Evolutionary conservation across 2,888 invertebrate genomes (phyloP).

Genomic region (Ophion slaviceki): DNA sequence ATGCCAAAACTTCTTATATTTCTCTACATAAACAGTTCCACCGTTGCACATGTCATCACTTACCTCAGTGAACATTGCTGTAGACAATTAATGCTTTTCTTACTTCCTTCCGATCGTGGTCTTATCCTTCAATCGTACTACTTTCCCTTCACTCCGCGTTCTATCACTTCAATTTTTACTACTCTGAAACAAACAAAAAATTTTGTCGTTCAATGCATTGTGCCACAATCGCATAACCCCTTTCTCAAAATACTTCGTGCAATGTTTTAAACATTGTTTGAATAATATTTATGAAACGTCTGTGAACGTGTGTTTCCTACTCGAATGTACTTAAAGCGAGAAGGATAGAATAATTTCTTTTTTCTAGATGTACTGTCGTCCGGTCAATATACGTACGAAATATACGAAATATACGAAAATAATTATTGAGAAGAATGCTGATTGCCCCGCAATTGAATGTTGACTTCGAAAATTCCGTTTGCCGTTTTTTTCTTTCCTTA

Average conservation of each 20-base stretch:
- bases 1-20: constrained; percentile 20
- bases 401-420: too few relatives aligned
- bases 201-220: background rate
- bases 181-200: constrained; percentile 12
- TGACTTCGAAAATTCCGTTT: constrained; percentile 7
- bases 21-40: constrained; percentile 7
- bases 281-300: constrained; percentile 14
- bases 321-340: constrained; percentile 2
- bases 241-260: constrained; percentile 4
- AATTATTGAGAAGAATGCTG: constrained; percentile 12
- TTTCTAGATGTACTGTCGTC: constrained; percentile 1
- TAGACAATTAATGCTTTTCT: constrained; percentile 22
- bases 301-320: constrained; percentile 8
- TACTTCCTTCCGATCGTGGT: constrained; percentile 16
- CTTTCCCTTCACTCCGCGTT: constrained; percentile 12
- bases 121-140: constrained; percentile 12
- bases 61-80: constrained; percentile 13
- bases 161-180: constrained; percentile 17
- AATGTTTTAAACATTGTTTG: constrained; percentile 22
- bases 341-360: background rate
- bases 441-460: background rate
- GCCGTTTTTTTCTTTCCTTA: constrained; percentile 16
- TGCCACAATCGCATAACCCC: constrained; percentile 10
- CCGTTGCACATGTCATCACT: constrained; percentile 13
- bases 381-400: background rate